Evolutionary conservation across 1,140 invertebrate genomes (phyloP).

Genomic region (Brachionus rotundiformis): DNA sequence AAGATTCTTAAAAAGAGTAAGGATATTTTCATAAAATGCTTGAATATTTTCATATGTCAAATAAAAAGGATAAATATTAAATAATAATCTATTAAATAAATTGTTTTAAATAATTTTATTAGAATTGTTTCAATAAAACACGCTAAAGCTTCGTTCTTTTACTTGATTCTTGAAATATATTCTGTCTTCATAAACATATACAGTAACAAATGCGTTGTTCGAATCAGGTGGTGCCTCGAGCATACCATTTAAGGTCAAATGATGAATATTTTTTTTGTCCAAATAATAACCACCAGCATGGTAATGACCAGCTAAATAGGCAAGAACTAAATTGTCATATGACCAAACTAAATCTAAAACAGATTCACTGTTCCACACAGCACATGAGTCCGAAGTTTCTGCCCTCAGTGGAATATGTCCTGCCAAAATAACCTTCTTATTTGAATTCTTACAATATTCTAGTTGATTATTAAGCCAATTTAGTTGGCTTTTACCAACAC

Average conservation of each 20-base stretch:
- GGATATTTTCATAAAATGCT: no score
- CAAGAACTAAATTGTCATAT: conserved; percentile 56
- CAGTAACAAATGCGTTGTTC: conserved; percentile 58
- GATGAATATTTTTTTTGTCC: conserved; percentile 59
- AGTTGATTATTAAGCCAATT: conserved; percentile 59
- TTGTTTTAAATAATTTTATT: not conserved
- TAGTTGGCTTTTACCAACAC: conserved; percentile 58
- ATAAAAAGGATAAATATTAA: no score
- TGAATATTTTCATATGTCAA: no score
- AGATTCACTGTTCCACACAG: conserved; percentile 59
- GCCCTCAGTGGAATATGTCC: conserved; percentile 59
- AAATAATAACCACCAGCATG: conserved; percentile 57
- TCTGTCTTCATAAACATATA: conserved; percentile 56
- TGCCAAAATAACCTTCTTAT: conserved; percentile 53
- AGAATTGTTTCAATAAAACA: not conserved
- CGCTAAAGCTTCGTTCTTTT: not conserved
- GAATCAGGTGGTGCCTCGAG: conserved; percentile 57
- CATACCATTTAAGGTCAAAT: conserved; percentile 58
- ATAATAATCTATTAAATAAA: not conserved
- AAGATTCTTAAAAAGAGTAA: no score
- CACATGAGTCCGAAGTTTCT: conserved; percentile 54
- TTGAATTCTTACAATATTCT: conserved; percentile 55
- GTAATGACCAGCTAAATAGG: conserved; percentile 60
- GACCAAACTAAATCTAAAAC: conserved; percentile 56
- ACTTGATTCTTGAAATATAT: conserved; percentile 52